Evolutionary conservation across 2,797 vertebrate species (phyloP).

Genomic region (Phyllotis vaccarum): DNA sequence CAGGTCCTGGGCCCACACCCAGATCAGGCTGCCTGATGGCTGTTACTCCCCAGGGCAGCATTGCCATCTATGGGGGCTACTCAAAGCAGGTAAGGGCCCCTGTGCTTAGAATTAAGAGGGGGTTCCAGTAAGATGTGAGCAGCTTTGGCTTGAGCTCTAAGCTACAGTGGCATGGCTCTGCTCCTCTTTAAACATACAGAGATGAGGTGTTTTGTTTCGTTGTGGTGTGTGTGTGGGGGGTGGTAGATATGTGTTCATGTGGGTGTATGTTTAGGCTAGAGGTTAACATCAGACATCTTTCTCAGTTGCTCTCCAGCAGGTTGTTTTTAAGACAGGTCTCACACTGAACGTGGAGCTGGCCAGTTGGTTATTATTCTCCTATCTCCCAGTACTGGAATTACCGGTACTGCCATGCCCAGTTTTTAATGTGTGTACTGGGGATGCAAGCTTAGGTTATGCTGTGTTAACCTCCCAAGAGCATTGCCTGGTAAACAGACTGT

Average conservation of each 20-base stretch:
- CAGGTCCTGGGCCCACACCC: constrained; percentile 91
- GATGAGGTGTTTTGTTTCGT: no score
- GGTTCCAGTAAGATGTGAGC: neutral
- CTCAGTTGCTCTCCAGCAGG: neutral
- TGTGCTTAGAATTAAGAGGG: accelerated
- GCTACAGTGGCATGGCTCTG: neutral
- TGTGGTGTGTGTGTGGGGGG: neutral
- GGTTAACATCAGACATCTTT: neutral
- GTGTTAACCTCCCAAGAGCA: accelerated
- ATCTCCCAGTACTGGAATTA: neutral
- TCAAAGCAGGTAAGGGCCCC: constrained; percentile 93
- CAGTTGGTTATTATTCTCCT: neutral
- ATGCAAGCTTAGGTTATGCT: neutral
- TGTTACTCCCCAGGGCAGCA: constrained; percentile 89
- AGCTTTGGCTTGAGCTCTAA: neutral
- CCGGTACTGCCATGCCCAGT: neutral
- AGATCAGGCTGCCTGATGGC: constrained; percentile 96
- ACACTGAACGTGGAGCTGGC: neutral
- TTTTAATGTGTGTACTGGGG: neutral
- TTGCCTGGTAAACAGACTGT: accelerated
- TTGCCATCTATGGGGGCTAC: constrained; percentile 96
- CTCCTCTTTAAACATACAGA: neutral
- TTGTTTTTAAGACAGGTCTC: neutral
- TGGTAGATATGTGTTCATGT: neutral
- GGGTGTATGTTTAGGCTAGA: neutral